phyloP scores from a whole-genome alignment of 2,888 invertebrate genomes.

The Oligia strigilis region DNA sequence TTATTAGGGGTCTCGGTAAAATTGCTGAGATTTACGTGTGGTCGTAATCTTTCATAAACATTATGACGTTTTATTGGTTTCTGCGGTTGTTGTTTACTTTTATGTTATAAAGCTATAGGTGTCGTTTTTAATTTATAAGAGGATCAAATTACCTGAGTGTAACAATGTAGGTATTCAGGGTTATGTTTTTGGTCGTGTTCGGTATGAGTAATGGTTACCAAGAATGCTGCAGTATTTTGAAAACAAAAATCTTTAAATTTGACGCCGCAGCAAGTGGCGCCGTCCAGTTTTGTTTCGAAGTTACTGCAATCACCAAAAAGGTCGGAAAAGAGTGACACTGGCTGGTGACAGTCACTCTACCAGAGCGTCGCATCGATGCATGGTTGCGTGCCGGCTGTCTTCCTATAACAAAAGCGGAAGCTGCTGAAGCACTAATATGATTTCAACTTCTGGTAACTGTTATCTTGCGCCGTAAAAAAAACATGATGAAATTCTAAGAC shows the following conservation, averaged over 20 bases:
- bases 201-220: conserved; percentile 29
- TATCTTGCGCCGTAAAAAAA: background rate
- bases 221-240: conserved; percentile 22
- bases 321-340: too few species aligned
- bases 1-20: conserved; percentile 60
- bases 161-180: conserved; percentile 31
- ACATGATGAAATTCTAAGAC: conserved; percentile 12
- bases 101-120: conserved; percentile 59
- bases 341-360: too few species aligned
- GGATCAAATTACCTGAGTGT: conserved; percentile 56
- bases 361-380: too few species aligned
- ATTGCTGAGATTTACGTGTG: conserved; percentile 59
- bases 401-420: too few species aligned
- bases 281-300: background rate
- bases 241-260: conserved; percentile 3
- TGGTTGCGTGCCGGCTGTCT: too few species aligned
- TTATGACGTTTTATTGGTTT: conserved; percentile 64
- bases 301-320: too few species aligned
- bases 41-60: conserved; percentile 67
- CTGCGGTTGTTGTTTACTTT: conserved; percentile 49
- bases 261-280: background rate
- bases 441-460: background rate
- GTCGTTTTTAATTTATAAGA: conserved; percentile 61
- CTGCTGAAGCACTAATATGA: background rate
- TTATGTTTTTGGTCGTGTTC: conserved; percentile 7